A percentile compares a stretch with the other conserved stretches of the same genome.
Evolutionary conservation across 2,888 invertebrate genomes (phyloP).

Genomic region (Papilio demoleus): DNA sequence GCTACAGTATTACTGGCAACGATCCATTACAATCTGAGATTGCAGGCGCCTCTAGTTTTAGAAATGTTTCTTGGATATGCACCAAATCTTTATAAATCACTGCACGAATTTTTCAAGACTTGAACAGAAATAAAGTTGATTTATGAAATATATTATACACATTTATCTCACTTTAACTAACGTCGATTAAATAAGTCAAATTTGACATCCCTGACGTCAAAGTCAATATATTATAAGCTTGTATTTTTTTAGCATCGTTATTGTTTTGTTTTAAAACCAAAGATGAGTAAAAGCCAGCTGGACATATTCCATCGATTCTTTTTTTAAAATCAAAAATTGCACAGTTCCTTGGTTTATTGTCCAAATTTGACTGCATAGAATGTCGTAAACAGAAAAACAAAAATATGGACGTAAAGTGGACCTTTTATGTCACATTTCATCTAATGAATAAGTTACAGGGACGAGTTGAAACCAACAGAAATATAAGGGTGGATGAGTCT

Average conservation of each 20-base stretch:
- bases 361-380: too few species aligned
- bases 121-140: not conserved
- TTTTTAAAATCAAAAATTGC: too few species aligned
- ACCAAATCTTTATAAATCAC: conserved; percentile 33
- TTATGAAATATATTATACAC: not conserved
- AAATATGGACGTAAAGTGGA: not conserved
- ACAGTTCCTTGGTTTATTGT: too few species aligned
- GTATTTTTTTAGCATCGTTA: too few species aligned
- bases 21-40: conserved; percentile 39
- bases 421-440: not conserved
- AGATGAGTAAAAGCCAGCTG: too few species aligned
- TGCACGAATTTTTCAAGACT: conserved; percentile 1
- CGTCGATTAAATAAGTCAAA: not conserved
- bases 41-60: conserved; percentile 31
- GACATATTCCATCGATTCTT: too few species aligned
- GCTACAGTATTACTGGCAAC: conserved; percentile 27
- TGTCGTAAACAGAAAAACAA: not conserved
- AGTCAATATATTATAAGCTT: too few species aligned
- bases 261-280: too few species aligned
- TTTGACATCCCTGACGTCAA: too few species aligned
- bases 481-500: too few species aligned
- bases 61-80: conserved; percentile 36
- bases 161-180: not conserved
- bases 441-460: not conserved
- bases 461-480: too few species aligned